A percentile compares a stretch with the other conserved stretches of the same genome.
phyloP scores from a whole-genome alignment of 2,888 invertebrate species.

The Lasius platythorax region DNA sequence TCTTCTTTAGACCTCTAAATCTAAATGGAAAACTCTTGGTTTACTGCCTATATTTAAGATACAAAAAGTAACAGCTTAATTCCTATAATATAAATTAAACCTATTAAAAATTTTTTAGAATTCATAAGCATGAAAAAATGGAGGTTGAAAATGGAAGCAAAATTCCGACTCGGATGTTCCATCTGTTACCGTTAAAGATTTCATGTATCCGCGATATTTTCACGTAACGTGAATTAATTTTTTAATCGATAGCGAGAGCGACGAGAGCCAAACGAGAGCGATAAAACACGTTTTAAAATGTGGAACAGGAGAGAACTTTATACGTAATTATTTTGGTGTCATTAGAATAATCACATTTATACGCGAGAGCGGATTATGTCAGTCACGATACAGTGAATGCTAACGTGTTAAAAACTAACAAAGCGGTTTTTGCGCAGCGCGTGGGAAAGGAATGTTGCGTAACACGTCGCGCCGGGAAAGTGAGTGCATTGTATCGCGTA shows the following conservation, averaged over 20 bases:
- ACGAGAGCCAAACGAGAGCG: too few relatives aligned
- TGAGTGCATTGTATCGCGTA: constrained; percentile 59
- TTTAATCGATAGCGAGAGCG: not conserved
- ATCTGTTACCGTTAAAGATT: not conserved
- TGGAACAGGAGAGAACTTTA: not conserved
- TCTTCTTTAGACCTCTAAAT: too few relatives aligned
- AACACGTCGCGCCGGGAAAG: constrained; percentile 61
- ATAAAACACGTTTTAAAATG: not conserved
- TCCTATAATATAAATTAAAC: not conserved
- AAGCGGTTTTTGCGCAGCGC: constrained; percentile 61
- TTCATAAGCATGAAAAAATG: not conserved
- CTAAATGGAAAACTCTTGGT: not conserved
- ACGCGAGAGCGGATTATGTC: constrained; percentile 29
- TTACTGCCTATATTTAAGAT: not conserved
- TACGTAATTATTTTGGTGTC: constrained; percentile 6
- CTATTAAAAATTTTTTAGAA: not conserved
- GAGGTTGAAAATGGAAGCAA: not conserved
- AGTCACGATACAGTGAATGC: constrained; percentile 5
- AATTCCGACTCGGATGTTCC: too few relatives aligned
- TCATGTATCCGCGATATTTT: not conserved
- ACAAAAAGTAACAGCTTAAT: not conserved
- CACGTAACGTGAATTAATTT: constrained; percentile 5
- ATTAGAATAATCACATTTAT: constrained; percentile 18
- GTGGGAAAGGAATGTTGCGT: constrained; percentile 68
- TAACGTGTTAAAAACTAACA: constrained; percentile 49